Evolutionary conservation across 2,888 invertebrate genomes (phyloP).

Genomic region (Axea sp.): DNA sequence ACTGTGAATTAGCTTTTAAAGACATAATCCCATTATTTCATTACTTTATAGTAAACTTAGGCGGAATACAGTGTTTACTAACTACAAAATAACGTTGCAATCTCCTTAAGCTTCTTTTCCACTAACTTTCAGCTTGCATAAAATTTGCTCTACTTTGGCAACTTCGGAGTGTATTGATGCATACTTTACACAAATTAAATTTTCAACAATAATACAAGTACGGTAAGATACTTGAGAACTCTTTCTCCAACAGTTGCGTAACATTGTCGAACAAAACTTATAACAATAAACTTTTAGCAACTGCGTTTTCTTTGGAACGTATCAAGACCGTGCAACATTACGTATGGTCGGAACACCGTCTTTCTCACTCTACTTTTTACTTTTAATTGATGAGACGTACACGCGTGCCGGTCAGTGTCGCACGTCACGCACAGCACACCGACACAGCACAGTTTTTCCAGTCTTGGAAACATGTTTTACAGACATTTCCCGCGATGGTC

Average conservation of each 20-base stretch:
- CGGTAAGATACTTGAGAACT: slow-evolving; percentile 27
- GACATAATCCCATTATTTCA: slow-evolving; percentile 33
- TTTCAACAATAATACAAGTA: slow-evolving; percentile 30
- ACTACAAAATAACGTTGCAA: slow-evolving; percentile 31
- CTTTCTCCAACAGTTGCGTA: slow-evolving; percentile 8
- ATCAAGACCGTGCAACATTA: slow-evolving; percentile 3
- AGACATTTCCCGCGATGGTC: too few species aligned
- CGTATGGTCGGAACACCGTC: not conserved
- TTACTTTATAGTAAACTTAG: slow-evolving; percentile 24
- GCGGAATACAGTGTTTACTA: slow-evolving; percentile 29
- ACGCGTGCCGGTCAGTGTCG: slow-evolving; percentile 5
- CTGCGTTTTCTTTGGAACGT: slow-evolving; percentile 12
- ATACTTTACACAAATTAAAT: slow-evolving; percentile 38
- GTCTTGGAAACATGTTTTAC: too few species aligned
- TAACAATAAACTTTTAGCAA: slow-evolving; percentile 6
- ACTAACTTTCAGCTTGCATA: slow-evolving; percentile 29
- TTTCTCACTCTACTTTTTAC: slow-evolving; percentile 1
- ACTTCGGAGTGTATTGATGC: slow-evolving; percentile 40
- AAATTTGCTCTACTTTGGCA: slow-evolving; percentile 38
- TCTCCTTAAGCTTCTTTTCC: slow-evolving; percentile 42
- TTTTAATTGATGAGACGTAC: slow-evolving; percentile 26
- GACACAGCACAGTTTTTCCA: too few species aligned
- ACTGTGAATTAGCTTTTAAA: slow-evolving; percentile 39
- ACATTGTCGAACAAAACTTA: slow-evolving; percentile 14
- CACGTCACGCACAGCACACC: too few species aligned